Evolutionary conservation across 37 sponge, comb jelly and placozoan species (phyloP).

Genomic region (Diacarnus erythraeanus): DNA sequence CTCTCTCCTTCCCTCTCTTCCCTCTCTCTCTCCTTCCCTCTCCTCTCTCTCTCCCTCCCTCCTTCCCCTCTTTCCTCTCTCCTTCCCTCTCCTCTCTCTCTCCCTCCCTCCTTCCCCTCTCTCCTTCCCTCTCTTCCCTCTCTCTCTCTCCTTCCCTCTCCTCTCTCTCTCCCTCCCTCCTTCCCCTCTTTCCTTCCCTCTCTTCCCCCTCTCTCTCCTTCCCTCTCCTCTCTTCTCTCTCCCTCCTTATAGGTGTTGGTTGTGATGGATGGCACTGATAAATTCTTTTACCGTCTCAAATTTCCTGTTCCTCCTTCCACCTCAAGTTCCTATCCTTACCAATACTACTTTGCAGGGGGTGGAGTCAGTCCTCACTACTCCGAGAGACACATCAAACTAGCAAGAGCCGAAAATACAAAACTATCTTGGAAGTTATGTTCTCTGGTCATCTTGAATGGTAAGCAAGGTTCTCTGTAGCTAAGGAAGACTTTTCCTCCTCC

Average conservation of each 20-base stretch:
- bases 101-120: too few species aligned
- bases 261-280: constrained; percentile 53
- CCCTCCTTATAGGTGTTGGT: constrained; percentile 53
- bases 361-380: constrained; percentile 37
- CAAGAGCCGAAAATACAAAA: constrained; percentile 27
- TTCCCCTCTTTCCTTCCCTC: too few species aligned
- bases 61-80: too few species aligned
- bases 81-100: too few species aligned
- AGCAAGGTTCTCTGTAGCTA: not conserved
- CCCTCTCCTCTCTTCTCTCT: too few species aligned
- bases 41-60: too few species aligned
- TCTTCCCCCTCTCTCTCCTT: too few species aligned
- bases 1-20: not conserved
- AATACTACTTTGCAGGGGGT: constrained; percentile 68
- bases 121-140: too few species aligned
- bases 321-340: not conserved
- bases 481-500: too few species aligned
- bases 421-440: constrained; percentile 57
- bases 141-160: too few species aligned
- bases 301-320: not conserved
- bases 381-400: constrained; percentile 40
- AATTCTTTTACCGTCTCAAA: not conserved
- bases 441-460: constrained; percentile 48
- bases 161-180: too few species aligned
- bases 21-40: not conserved